A percentile compares a stretch with the other conserved stretches of the same genome.
Conservation (phyloP, 2,888 invertebrate species). For the Halocaridina rubra region DNA sequence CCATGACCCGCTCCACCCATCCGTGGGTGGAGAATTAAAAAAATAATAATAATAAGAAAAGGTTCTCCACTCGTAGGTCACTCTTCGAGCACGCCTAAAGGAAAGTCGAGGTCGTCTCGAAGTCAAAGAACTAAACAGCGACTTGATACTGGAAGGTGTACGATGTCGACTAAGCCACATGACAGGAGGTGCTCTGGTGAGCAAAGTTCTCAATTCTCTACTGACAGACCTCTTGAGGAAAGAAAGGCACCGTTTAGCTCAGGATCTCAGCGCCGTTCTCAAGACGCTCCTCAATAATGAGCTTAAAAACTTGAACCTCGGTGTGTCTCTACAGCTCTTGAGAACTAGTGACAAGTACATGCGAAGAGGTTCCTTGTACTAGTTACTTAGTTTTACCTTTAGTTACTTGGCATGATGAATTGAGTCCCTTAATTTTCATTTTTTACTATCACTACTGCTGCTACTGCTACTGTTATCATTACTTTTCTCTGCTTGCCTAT, state of each 20-base stretch:
- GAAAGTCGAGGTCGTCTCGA: slow-evolving; percentile 53
- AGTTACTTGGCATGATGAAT: not conserved
- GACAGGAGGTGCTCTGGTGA: slow-evolving; percentile 56
- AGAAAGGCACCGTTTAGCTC: slow-evolving; percentile 41
- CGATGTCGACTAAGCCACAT: slow-evolving; percentile 21
- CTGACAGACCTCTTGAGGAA: slow-evolving; percentile 41
- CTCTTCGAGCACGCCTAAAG: slow-evolving; percentile 47
- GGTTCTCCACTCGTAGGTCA: slow-evolving; percentile 14
- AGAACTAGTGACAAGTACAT: slow-evolving; percentile 61
- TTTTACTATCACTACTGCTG: not conserved
- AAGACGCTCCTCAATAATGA: slow-evolving; percentile 58
- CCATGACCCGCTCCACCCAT: too few species aligned
- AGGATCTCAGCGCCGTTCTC: slow-evolving; percentile 38
- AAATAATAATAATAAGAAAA: too few species aligned
- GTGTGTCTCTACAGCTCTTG: slow-evolving; percentile 59
- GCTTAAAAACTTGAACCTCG: slow-evolving; percentile 58
- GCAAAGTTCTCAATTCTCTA: slow-evolving; percentile 42
- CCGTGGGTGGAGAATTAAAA: too few species aligned
- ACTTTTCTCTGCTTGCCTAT: not conserved
- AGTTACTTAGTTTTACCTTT: not conserved
- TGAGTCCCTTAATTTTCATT: not conserved
- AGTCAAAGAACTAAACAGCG: slow-evolving; percentile 43
- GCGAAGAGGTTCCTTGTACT: slow-evolving; percentile 56
- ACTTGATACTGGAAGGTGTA: slow-evolving; percentile 52
- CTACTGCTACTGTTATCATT: not conserved